Percentiles rank a stretch among this genome's conserved stretches.
These are phyloP conservation scores for Seriola aureovittata DNA, from an alignment of 2,113 vertebrate species.

Conservation along the genomic window DNA sequence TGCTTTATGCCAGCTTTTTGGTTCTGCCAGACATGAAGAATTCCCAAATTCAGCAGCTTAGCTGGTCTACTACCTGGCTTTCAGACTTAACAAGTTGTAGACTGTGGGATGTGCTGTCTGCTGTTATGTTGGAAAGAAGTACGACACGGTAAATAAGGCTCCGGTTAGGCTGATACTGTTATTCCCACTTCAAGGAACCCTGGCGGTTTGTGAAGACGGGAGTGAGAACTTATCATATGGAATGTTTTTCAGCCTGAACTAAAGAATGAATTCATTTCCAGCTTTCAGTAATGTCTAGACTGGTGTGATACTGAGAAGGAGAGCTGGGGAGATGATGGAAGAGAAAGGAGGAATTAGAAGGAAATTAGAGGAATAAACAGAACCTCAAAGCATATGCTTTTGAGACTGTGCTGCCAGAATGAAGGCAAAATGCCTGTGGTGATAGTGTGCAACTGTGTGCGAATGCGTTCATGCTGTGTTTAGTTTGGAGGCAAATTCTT, in stretches of 20 bases:
- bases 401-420: constrained; percentile 15
- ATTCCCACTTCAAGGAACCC: neutral
- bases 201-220: neutral
- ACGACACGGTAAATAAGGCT: constrained; percentile 2
- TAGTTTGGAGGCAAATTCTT: constrained; percentile 15
- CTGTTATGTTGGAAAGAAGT: neutral
- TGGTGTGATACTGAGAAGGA: neutral
- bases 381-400: constrained; percentile 39
- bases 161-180: constrained; percentile 5
- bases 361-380: constrained; percentile 35
- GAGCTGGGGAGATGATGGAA: constrained; percentile 15
- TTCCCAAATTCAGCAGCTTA: neutral
- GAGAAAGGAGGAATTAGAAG: constrained; percentile 10
- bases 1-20: constrained; percentile 15
- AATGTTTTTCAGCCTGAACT: neutral
- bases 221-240: neutral
- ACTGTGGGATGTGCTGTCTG: neutral
- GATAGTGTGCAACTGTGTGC: neutral
- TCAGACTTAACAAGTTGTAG: constrained; percentile 3
- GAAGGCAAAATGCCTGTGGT: constrained; percentile 21
- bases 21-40: constrained; percentile 29
- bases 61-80: neutral
- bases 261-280: neutral
- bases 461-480: neutral
- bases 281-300: neutral